Evolutionary conservation across 2,888 invertebrate species (phyloP), one percentile per base, ranked within the genome.

Genomic region (Colletes collaris): DNA sequence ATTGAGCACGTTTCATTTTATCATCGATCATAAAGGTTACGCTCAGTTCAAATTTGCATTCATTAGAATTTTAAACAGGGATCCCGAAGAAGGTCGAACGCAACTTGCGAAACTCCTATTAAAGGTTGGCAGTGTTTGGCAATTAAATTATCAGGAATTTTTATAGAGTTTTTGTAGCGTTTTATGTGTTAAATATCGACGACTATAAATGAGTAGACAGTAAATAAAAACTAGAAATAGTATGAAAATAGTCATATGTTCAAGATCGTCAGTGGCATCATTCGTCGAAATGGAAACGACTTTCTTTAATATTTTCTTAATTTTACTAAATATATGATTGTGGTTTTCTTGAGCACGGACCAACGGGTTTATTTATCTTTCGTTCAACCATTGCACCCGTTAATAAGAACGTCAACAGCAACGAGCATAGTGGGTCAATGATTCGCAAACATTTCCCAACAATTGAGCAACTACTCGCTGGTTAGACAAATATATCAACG

Each of bases 391-490:
- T 44, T 19, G 10, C 13, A 59, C 65, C 19, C 40, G n/a, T 27
- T 27, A 37, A 60, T 40, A 3, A 11, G 10, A 46, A 16, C 35
- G 66, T 49, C 56, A 60, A 60, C 19, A 10, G 35, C 13, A 4
- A 6, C 10, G 62, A 73, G 6, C 10, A 60, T 8, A 76, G 53
- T 62, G 27, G 49, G 71, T 56, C 75, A 50, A 56, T 19, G 49
- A 76, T 69, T n/a, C 3, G 35, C 59, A 59, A 64, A 76, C 16
- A 13, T 76, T 76, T 62, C 75, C 8, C 62, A 76, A 76, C 52
- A 50, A 50, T 50, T 49, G 40, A 8, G 10, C 49, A n/a, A 44
- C 60, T 56, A 27, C 10, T 10, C 8, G 11, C 10, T 11, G 16
- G 13, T 1, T 53, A n/a, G 3, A 46, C 66, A 35, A 56, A 50